Base-by-base conservation (phyloP, 2,888 invertebrate species). In the Cerastis leucographa region DNA sequence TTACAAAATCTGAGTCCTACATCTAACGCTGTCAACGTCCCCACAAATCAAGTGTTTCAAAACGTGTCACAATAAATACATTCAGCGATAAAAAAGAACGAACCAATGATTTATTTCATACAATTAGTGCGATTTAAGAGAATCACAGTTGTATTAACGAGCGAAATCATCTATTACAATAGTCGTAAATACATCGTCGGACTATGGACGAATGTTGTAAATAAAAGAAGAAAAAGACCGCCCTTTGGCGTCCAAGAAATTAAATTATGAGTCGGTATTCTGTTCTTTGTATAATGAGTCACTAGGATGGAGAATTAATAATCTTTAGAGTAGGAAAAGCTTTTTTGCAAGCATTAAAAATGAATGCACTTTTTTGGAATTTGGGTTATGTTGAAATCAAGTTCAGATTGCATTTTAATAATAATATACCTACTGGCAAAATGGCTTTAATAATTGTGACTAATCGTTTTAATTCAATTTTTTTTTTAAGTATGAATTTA, bases 71-170 rank as follows among this genome's bases (percentile, higher is more conserved):
- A 89, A 89, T 90, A 83, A 84, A 90, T 88, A 78, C 68, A 72
- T 76, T 84, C 69, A 83, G 49, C 75, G 82, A 89, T 85, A 90
- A 89, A 86, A 87, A 87, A 80, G 76, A 83, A 80, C 68, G 83
- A 81, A 68, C 67, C 83, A 85, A 90, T 91, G 91, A 93, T 93
- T 91, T 91, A 91, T 87, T 83, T 42, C 75, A 75, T 78, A 90
- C 92, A 93, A 94, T 94, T 95, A 94, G 94, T 92, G 90, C 91
- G 92, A 94, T 94, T 95, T 93, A 93, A 92, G 86, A 93, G 89
- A 92, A 93, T 93, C 94, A 94, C 93, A 92, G 92, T 89, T 88
- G 88, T 90, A 92, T 93, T 93, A 92, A 90, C 87, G 88, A 89
- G 89, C 90, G 84, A 91, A 91, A 92, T 92, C 91, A 91, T 92